Conservation (phyloP, 2,113 vertebrate species). For the Takifugu flavidus region DNA sequence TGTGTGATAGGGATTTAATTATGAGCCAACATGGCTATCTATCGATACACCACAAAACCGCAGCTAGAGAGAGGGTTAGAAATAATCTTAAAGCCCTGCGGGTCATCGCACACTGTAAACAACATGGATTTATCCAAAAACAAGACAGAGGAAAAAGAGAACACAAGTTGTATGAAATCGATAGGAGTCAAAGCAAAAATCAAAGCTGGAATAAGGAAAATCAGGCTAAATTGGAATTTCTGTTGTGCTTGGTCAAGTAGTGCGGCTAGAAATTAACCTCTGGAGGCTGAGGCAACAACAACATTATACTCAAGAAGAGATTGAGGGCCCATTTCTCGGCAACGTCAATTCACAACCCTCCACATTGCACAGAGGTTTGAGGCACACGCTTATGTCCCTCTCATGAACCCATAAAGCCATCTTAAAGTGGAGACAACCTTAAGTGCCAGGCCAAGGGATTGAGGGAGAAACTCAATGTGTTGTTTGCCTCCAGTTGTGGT, state of each 20-base stretch:
- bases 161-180: slow-evolving; percentile 66
- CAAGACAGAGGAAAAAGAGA: slow-evolving; percentile 59
- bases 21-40: slow-evolving; percentile 71
- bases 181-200: slow-evolving; percentile 68
- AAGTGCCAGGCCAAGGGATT: slow-evolving; percentile 59
- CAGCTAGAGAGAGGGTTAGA: slow-evolving; percentile 58
- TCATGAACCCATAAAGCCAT: slow-evolving; percentile 50
- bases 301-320: slow-evolving; percentile 40
- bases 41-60: slow-evolving; percentile 63
- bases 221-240: slow-evolving; percentile 60
- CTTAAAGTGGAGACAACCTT: slow-evolving; percentile 52
- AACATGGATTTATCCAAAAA: slow-evolving; percentile 68
- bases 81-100: slow-evolving; percentile 63
- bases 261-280: slow-evolving; percentile 33
- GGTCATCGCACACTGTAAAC: slow-evolving; percentile 72
- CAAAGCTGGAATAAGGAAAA: slow-evolving; percentile 58
- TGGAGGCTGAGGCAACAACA: slow-evolving; percentile 34
- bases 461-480: slow-evolving; percentile 35
- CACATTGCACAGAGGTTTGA: slow-evolving; percentile 43
- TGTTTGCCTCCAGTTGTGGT: slow-evolving; percentile 62
- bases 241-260: slow-evolving; percentile 57
- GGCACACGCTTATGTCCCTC: slow-evolving; percentile 34
- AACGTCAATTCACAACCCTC: slow-evolving; percentile 39
- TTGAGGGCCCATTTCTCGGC: slow-evolving; percentile 24
- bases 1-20: slow-evolving; percentile 69